Conservation (phyloP, 2,797 vertebrate species). For the Poecilia wingei region DNA sequence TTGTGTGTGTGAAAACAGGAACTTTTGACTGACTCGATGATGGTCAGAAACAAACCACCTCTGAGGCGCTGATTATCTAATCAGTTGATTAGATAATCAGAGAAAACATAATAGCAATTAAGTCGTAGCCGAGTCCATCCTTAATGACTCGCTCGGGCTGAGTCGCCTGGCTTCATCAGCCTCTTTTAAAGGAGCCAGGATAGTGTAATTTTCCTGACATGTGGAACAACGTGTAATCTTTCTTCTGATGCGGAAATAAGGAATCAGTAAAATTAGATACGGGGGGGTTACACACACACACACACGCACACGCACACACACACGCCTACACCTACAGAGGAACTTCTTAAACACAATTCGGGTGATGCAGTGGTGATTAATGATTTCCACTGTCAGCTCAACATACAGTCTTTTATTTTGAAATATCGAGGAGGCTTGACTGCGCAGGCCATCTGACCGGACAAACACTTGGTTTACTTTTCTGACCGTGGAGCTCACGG, state of each 20-base stretch:
- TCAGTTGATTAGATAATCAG: constrained; percentile 67
- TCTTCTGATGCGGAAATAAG: constrained; percentile 26
- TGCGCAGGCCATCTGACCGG: background rate
- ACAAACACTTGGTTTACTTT: background rate
- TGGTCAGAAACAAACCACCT: constrained; percentile 42
- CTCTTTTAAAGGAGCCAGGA: constrained; percentile 33
- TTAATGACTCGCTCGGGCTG: constrained; percentile 50
- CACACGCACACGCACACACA: background rate
- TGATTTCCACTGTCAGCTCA: background rate
- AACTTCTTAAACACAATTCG: background rate
- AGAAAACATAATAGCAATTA: constrained; percentile 56
- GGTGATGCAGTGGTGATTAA: too few relatives aligned
- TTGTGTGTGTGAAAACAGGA: constrained; percentile 5
- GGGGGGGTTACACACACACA: constrained; percentile 17
- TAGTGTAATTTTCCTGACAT: constrained; percentile 50
- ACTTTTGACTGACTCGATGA: constrained; percentile 26
- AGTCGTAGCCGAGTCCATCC: constrained; percentile 35
- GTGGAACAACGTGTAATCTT: constrained; percentile 33
- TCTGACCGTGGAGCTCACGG: background rate
- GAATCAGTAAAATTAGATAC: constrained; percentile 42
- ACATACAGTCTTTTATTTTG: background rate
- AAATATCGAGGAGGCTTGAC: background rate
- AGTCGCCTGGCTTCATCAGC: constrained; percentile 61
- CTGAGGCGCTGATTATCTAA: constrained; percentile 59
- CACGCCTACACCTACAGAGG: constrained; percentile 7